Evolutionary conservation across 2,888 invertebrate genomes (phyloP), one percentile per base, ranked within the genome.

Genomic region (Macropis europaea): DNA sequence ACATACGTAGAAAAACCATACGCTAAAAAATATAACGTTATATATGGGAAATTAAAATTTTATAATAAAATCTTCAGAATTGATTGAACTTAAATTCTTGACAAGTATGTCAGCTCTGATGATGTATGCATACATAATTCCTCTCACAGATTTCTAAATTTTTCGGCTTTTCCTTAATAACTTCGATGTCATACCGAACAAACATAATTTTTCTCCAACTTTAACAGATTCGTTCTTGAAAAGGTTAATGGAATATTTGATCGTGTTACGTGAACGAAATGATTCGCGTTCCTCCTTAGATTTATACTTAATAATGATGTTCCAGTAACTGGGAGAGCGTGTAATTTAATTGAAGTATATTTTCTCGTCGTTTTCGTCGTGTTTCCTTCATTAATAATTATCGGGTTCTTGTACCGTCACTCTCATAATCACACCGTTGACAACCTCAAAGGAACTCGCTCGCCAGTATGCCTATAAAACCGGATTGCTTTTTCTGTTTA

Each of bases 401-500:
- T 40, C 48, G 28, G 13, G 54, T 59, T 73, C 59, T 59, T 40
- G 57, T 48, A 40, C 24, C 54, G 34, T 57, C 62, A 48, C 45
- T 45, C 59, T 57, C 57, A 30, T 59, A 69, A 59, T 61, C 53
- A 42, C 47, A 45, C 13, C 64, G 73, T 73, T 79, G 73, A 73
- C 73, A 79, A 64, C 59, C 67, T 38, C 28, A 61, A 64, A 53
- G 63, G 64, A 79, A 57, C 73, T 63, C 17, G 76, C 59, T 59
- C 38, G 32, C 61, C 57, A 28, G 38, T 48, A 34, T 62, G 48
- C 62, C 34, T 24, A 69, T 62, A 63, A 77, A 79, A 75, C 80
- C 77, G 81, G 77, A 63, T 76, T 50, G 48, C 19, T 73, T 66
- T 79, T 76, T 66, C 80, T 61, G 48, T 47, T 62, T 50, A 61